Evolutionary conservation across 2,888 invertebrate genomes (phyloP), one percentile per base, ranked within the genome.

Genomic region (Caenorhabditis sinica): DNA sequence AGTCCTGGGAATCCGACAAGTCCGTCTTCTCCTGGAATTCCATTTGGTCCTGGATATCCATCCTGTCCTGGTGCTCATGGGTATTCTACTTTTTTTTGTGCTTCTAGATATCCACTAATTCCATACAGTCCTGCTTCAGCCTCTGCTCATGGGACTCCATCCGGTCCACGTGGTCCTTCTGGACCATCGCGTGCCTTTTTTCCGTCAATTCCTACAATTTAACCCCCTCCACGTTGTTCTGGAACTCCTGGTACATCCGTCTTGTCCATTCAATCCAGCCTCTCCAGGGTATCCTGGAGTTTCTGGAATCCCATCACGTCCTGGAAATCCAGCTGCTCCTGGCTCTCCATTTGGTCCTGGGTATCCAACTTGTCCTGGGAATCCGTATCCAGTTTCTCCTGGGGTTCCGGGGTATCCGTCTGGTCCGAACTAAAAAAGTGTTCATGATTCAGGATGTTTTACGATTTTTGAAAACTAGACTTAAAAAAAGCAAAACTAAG

Each of bases 31-130:
- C 92, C 90, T 33, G 87, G 83, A 33, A 72, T 58, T 74, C 89
- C 89, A n/a, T 66, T 81, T 9, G 68, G 80, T 66, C 91, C 91
- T 45, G 91, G 89, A 25, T 68, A 81, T 40, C 92, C 91, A 15
- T 90, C 94, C 94, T 79, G 94, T 36, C 95, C 95, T 28, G 93
- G 90, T 1, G 93, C 91, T 60, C 95, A 95, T 60, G 85, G 82
- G 93, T 76, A 82, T 66, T 86, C 87, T 28, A 72, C 63, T 40
- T 85, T 88, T 83, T 90, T 89, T 49, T 85, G 85, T 1, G 75
- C 63, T 79, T 89, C 89, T 30, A 82, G 69, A 20, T 80, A 74
- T 83, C 91, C 86, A 88, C 94, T 94, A 74, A 87, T 81, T 36
- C 92, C 92, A 71, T 88, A 86, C 8, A 81, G 82, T 79, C 89